A percentile compares a stretch with the other conserved stretches of the same genome.
phyloP scores from a whole-genome alignment of 2,797 vertebrate species.

The Alosa sapidissima region DNA sequence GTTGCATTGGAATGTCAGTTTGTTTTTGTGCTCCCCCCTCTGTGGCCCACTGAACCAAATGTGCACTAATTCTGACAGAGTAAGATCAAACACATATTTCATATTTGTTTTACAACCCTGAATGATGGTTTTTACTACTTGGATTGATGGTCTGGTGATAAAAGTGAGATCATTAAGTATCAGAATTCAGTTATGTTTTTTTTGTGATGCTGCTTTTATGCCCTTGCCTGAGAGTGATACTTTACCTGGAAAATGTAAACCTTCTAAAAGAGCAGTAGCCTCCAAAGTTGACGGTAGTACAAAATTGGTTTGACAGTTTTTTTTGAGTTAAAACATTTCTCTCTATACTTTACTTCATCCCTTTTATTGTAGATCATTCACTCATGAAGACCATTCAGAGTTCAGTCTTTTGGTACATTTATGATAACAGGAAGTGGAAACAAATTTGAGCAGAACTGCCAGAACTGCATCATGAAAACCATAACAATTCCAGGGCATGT shows the following conservation, averaged over 20 bases:
- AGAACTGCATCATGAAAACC: no score
- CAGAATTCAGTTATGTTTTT: not conserved
- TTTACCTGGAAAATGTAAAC: not conserved
- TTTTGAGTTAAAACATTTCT: not conserved
- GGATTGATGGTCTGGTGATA: slow-evolving; percentile 6
- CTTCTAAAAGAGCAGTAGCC: not conserved
- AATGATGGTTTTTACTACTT: slow-evolving; percentile 12
- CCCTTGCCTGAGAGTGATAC: not conserved
- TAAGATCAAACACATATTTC: no score
- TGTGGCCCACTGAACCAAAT: not conserved
- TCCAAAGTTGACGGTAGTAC: not conserved
- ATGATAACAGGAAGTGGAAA: not conserved
- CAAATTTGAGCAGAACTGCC: not conserved
- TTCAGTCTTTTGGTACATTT: not conserved
- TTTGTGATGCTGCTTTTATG: slow-evolving; percentile 1
- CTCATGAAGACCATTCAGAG: not conserved
- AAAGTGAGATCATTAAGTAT: not conserved
- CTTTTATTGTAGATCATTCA: not conserved
- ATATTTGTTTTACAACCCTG: not conserved
- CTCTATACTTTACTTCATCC: not conserved
- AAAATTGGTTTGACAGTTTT: not conserved
- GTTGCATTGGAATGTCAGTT: not conserved
- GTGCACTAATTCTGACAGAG: not conserved
- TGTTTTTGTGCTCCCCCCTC: not conserved
- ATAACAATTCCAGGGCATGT: no score